Conservation (phyloP, 37 sponge, comb jelly and placozoan genomes). For the Spongilla lacustris region DNA sequence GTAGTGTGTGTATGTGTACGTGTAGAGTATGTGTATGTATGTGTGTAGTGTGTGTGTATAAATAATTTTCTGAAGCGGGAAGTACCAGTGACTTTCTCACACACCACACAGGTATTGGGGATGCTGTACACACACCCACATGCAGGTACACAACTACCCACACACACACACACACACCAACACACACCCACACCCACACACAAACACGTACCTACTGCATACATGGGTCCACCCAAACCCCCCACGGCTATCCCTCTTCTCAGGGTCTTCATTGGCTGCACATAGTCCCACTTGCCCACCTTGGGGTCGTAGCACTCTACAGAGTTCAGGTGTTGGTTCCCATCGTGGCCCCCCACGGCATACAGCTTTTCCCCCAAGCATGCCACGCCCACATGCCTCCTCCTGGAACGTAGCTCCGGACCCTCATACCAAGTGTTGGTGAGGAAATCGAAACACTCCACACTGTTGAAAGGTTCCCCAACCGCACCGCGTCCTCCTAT, state of each 20-base stretch:
- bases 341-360: conserved; percentile 94
- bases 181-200: conserved; percentile 2
- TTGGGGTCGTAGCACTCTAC: conserved; percentile 88
- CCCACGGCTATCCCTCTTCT: conserved; percentile 93
- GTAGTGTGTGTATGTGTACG: no score
- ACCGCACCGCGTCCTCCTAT: conserved; percentile 91
- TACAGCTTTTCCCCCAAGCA: conserved; percentile 75
- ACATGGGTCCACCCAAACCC: conserved; percentile 81
- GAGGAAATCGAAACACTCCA: conserved; percentile 90
- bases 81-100: no score
- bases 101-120: background rate
- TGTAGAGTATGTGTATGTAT: no score
- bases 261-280: conserved; percentile 76
- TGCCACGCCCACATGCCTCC: conserved; percentile 95
- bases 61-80: no score
- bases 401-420: conserved; percentile 66
- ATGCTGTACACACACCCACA: background rate
- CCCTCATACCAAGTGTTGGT: conserved; percentile 88
- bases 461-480: conserved; percentile 85
- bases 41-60: no score
- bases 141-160: background rate
- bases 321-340: conserved; percentile 82
- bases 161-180: conserved; percentile 16
- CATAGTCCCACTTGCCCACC: conserved; percentile 71
- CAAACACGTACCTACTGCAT: conserved; percentile 74